Percentiles rank a stretch among this genome's conserved stretches.
These are phyloP conservation scores for Bombus picipes DNA, from an alignment of 1,140 invertebrate genomes.

Conservation along the genomic window DNA sequence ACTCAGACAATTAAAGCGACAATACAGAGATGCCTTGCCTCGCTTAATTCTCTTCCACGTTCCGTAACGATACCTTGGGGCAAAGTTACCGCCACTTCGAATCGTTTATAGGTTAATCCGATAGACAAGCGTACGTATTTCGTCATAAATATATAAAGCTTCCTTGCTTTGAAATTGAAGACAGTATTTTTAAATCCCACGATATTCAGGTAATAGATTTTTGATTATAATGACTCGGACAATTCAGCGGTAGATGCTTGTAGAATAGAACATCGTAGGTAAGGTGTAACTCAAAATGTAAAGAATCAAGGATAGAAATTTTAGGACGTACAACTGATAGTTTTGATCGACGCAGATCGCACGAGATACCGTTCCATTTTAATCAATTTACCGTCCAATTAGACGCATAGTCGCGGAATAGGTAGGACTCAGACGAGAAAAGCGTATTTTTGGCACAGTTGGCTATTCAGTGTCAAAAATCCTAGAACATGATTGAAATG, in stretches of 20 bases:
- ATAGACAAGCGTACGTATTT: slow-evolving; percentile 51
- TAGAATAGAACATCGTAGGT: background rate
- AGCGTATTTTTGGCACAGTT: background rate
- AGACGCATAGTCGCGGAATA: background rate
- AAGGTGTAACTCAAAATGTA: background rate
- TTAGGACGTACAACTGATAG: background rate
- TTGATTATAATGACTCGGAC: background rate
- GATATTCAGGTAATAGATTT: slow-evolving; percentile 34
- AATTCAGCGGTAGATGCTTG: background rate
- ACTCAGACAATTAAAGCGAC: slow-evolving; percentile 59
- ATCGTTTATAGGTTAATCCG: slow-evolving; percentile 65
- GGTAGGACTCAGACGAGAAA: background rate
- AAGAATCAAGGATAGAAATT: background rate
- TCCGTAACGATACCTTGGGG: slow-evolving; percentile 64
- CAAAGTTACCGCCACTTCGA: slow-evolving; percentile 59
- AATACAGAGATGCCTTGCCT: slow-evolving; percentile 45
- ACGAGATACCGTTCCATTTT: background rate
- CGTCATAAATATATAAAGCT: slow-evolving; percentile 65
- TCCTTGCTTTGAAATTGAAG: slow-evolving; percentile 51
- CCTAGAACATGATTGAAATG: background rate
- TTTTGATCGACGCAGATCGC: background rate
- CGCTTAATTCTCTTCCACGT: slow-evolving; percentile 53
- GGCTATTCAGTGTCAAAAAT: background rate
- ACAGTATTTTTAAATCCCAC: slow-evolving; percentile 61
- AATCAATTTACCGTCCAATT: background rate